A percentile compares a stretch with the other conserved stretches of the same genome.
These are phyloP conservation scores for Gonatopus flavifemur DNA, from an alignment of 1,140 invertebrate species.

Conservation along the genomic window DNA sequence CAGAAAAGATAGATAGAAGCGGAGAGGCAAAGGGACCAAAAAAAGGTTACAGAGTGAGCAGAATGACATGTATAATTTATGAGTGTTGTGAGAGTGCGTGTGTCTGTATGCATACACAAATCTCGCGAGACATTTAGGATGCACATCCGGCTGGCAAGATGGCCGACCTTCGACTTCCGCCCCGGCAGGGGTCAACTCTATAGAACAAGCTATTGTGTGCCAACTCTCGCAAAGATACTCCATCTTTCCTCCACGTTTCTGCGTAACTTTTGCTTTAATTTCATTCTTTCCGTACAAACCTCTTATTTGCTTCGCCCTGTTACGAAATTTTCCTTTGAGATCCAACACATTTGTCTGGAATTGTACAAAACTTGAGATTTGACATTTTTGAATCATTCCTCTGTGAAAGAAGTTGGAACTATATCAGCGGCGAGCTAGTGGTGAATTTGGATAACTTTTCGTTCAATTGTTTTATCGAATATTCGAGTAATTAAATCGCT, in stretches of 20 bases:
- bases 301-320: too few relatives aligned
- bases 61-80: conserved; percentile 29
- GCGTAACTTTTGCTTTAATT: too few relatives aligned
- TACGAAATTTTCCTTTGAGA: too few relatives aligned
- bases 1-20: neutral
- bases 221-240: conserved; percentile 35
- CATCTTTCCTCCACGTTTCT: conserved; percentile 12
- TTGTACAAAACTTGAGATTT: too few relatives aligned
- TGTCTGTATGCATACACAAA: conserved; percentile 40
- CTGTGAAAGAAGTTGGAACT: too few relatives aligned
- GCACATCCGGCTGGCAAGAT: conserved; percentile 43
- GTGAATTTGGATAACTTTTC: too few relatives aligned
- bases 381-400: too few relatives aligned
- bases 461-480: too few relatives aligned
- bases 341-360: too few relatives aligned
- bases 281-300: neutral
- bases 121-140: conserved; percentile 42
- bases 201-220: conserved; percentile 30
- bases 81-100: too few relatives aligned
- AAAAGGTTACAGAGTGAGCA: conserved; percentile 18
- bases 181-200: conserved; percentile 31
- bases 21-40: conserved; percentile 6
- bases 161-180: conserved; percentile 42
- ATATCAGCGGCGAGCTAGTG: too few relatives aligned
- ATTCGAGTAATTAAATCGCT: too few relatives aligned